phyloP scores from a whole-genome alignment of 1,140 invertebrate genomes.

The Globodera rostochiensis region DNA sequence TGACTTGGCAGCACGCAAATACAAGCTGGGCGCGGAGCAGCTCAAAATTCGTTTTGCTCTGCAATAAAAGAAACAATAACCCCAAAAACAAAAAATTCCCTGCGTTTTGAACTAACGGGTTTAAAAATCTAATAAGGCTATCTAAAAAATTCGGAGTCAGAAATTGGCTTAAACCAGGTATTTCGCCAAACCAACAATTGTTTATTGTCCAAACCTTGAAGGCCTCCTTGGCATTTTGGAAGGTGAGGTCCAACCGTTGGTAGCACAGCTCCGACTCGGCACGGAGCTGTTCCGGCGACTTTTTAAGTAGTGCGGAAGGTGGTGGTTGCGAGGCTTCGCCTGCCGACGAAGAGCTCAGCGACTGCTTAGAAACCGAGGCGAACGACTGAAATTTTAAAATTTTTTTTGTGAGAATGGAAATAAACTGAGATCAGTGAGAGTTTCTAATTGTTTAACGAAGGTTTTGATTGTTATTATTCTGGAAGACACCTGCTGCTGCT shows the following conservation, averaged over 20 bases:
- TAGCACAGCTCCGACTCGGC: conserved; percentile 59
- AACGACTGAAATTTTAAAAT: no score
- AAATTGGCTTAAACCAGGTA: background rate
- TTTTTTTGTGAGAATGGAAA: no score
- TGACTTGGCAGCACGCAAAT: conserved; percentile 86
- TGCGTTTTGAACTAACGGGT: background rate
- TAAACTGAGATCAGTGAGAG: no score
- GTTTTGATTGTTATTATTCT: no score
- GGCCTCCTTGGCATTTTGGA: conserved; percentile 70
- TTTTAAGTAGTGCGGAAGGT: no score
- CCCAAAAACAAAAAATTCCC: conserved; percentile 2
- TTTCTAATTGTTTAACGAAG: no score
- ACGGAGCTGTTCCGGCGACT: conserved; percentile 7
- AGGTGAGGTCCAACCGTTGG: conserved; percentile 84
- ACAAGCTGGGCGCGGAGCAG: conserved; percentile 87
- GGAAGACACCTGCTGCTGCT: no score
- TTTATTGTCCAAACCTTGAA: conserved; percentile 59
- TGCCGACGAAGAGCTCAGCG: no score
- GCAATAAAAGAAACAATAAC: conserved; percentile 71
- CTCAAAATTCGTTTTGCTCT: conserved; percentile 90
- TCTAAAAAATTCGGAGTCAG: background rate
- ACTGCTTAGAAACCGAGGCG: no score
- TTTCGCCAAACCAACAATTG: background rate
- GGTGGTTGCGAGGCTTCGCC: no score
- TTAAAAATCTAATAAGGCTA: background rate